Evolutionary conservation across 2,888 invertebrate genomes (phyloP).

Genomic region (Apamea monoglypha): DNA sequence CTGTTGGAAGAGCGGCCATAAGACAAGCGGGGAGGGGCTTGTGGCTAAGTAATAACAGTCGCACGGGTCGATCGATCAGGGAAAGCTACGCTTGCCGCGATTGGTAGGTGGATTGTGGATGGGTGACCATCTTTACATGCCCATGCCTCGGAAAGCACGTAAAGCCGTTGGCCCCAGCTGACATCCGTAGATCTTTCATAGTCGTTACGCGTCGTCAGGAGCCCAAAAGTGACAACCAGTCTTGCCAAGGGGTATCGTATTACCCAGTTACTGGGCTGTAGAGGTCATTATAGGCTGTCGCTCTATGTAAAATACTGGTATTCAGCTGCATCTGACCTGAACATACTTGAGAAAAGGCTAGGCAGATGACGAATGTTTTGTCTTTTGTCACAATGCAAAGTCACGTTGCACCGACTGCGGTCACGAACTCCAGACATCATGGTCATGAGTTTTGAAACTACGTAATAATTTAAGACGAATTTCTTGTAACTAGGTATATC

Average conservation of each 20-base stretch:
- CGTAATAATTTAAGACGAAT: constrained; percentile 1
- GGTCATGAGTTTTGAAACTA: background rate
- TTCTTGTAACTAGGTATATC: background rate
- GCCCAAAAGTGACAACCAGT: background rate
- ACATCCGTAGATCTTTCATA: background rate
- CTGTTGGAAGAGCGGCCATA: no score
- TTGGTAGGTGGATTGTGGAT: no score
- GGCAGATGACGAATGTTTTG: background rate
- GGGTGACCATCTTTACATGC: no score
- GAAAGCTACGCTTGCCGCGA: no score
- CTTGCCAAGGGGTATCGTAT: background rate
- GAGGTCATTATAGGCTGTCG: background rate
- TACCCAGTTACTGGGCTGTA: background rate
- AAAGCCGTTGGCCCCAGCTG: background rate
- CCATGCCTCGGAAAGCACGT: background rate
- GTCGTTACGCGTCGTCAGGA: background rate
- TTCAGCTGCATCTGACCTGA: background rate
- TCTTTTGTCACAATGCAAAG: background rate
- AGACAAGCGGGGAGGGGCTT: no score
- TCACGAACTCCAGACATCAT: background rate
- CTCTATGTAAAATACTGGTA: background rate
- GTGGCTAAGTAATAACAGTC: no score
- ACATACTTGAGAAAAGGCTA: background rate
- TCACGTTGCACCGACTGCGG: constrained; percentile 6
- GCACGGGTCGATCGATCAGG: no score